Base-by-base conservation (phyloP, 2,113 vertebrate genomes). In the Bubalus kerabau region DNA sequence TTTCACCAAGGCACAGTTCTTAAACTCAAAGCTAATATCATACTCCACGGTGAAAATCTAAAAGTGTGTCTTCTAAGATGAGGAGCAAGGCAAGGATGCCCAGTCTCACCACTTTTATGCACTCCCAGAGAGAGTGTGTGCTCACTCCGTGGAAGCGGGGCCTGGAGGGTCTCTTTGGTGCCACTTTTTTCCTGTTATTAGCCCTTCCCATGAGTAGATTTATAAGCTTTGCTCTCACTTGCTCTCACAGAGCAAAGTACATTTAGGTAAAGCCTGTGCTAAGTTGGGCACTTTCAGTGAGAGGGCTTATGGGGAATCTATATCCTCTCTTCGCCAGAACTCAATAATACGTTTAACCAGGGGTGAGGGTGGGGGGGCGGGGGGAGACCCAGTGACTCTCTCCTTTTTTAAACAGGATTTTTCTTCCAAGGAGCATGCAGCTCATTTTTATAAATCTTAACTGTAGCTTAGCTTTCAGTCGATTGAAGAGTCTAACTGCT, bases 301-400 rank as follows among this genome's bases (percentile, higher is more conserved):
- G 64, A 43, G 12, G 6, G 43, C 59, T 32, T 14, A 6, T n/a
- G 10, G 16, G 26, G 54, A 57, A 40, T 7, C 43, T 24, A 5
- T 36, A 4, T 28, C 12, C 5, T 62, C 67, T 90, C 46, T 24
- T 74, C 13, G 9, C 43, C 5, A 10, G 54, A 52, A 50, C n/a
- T 90, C 32, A 43, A 1, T 36, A 15, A 14, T 30, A 4, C 0
- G 24, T 15, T 67, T 12, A 7, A 12, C 0, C 9, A 24, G 32
- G 21, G 14, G 36, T 40, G 11, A 24, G 40, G 23, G 56, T 40
- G 23, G 28, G 40, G 40, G 40, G n/a, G n/a, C n/a, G n/a, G n/a
- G n/a, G n/a, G n/a, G 4, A 40, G 8, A 59, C 19, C 40, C 46
- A 23, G n/a, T 6, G 8, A 14, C 23, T 36, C 19, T 67, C 16